Evolutionary conservation across 1,140 invertebrate species (phyloP).

Genomic region (Neuroterus valhalla): DNA sequence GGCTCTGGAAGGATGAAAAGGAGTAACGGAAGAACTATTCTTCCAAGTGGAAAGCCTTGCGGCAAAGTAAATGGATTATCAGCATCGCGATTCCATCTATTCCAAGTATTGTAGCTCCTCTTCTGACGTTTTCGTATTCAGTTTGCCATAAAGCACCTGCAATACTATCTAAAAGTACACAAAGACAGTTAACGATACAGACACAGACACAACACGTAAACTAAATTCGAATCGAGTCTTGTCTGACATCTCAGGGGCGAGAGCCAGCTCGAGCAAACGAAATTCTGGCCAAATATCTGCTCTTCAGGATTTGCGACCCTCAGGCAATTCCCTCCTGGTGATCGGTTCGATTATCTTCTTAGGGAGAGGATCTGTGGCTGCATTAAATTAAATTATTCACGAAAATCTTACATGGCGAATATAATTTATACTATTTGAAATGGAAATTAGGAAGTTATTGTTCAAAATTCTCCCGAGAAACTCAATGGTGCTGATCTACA

Average conservation of each 20-base stretch:
- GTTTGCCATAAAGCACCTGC: conserved; percentile 24
- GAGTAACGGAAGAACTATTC: conserved; percentile 30
- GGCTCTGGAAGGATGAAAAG: conserved; percentile 28
- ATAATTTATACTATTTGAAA: no score
- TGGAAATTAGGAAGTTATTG: no score
- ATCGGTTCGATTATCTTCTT: conserved; percentile 13
- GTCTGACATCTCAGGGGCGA: conserved; percentile 9
- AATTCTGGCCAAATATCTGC: conserved; percentile 16
- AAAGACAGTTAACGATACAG: background rate
- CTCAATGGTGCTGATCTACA: no score
- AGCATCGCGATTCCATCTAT: conserved; percentile 46
- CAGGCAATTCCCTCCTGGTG: background rate
- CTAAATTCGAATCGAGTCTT: conserved; percentile 23
- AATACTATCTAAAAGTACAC: conserved; percentile 7
- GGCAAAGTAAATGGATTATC: conserved; percentile 47
- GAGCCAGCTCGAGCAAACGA: background rate
- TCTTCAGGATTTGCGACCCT: conserved; percentile 12
- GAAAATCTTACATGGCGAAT: background rate
- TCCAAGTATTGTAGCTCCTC: conserved; percentile 40
- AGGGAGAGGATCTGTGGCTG: background rate
- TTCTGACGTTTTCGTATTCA: conserved; percentile 17
- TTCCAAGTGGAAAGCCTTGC: conserved; percentile 36
- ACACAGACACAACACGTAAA: conserved; percentile 13
- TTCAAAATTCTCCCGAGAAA: no score
- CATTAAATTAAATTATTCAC: background rate